Evolutionary conservation across 2,797 vertebrate genomes (phyloP).

Genomic region (Geotrypetes seraphini): DNA sequence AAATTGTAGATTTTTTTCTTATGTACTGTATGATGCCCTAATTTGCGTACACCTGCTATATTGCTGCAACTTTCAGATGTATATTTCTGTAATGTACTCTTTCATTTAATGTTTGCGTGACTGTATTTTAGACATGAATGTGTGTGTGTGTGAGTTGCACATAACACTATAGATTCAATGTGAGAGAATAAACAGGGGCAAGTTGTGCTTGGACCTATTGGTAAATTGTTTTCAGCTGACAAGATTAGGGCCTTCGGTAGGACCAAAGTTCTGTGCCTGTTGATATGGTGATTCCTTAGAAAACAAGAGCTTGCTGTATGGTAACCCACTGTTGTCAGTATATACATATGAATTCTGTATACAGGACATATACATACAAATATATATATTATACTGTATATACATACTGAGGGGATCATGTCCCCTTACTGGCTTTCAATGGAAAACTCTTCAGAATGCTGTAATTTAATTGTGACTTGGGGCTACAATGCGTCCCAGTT

Average conservation of each 20-base stretch:
- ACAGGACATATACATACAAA: conserved; percentile 54
- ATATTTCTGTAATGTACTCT: background rate
- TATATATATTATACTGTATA: conserved; percentile 46
- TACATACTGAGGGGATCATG: conserved; percentile 17
- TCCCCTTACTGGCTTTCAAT: conserved; percentile 25
- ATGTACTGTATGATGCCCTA: background rate
- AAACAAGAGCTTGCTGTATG: conserved; percentile 28
- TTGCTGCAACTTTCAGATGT: background rate
- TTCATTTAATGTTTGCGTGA: conserved; percentile 11
- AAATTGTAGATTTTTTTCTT: fast-evolving
- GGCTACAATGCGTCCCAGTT: conserved; percentile 13
- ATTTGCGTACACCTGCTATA: background rate
- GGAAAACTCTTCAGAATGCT: conserved; percentile 29
- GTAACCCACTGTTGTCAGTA: conserved; percentile 47
- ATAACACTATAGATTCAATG: conserved; percentile 5
- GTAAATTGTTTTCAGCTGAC: conserved; percentile 19
- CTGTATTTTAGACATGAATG: conserved; percentile 12
- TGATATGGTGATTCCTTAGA: conserved; percentile 50
- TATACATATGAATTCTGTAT: conserved; percentile 39
- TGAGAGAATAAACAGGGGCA: conserved; percentile 10
- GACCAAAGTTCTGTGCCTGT: conserved; percentile 54
- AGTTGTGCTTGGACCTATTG: conserved; percentile 1
- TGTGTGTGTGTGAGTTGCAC: conserved; percentile 9
- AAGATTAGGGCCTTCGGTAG: conserved; percentile 41
- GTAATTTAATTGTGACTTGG: conserved; percentile 19